Base-by-base conservation (phyloP, 2,113 vertebrate species). In the Cephalopholis sonnerati region DNA sequence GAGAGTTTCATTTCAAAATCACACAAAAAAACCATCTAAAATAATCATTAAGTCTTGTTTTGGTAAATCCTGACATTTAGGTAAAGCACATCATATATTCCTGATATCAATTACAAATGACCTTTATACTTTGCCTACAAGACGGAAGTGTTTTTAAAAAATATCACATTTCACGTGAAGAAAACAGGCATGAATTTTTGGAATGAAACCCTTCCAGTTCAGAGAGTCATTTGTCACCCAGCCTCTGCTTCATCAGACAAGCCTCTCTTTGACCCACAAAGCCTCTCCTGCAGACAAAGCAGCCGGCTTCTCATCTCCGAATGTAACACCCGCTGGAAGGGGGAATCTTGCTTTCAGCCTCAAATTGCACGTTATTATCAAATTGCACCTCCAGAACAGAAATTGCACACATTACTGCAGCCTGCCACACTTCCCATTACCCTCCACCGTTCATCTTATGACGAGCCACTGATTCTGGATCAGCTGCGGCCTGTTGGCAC, bases 291-390 rank as follows among this genome's bases (percentile, higher is more conserved):
- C 50, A 15, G 53, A 55, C 77, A 36, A 27, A 79, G 44, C 75
- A 8, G 39, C 36, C 39, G 4, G 41, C 41, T 12, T 44, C 29
- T 67, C 67, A 0, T 54, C 59, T 77, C 50, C 2, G 1, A 51
- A 39, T 24, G 8, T 48, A 39, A 69, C 70, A 76, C 65, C 54
- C 0, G 22, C 64, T 32, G 36, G 29, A 44, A 58, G 57, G 46
- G 66, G 62, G 74, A 55, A 64, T 72, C 63, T 85, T 77, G 75
- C 83, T 85, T 74, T 82, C 74, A 79, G 82, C 44, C 73, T 50
- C 36, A 88, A 91, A 93, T 89, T 89, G 85, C 88, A 89, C 77
- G 1, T 71, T 46, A 84, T 92, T 88, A 91, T 84, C 65, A 87
- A 89, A 91, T 82, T 88, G 86, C 89, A 84, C 86, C 82, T 77